Evolutionary conservation across 2,113 vertebrate species (phyloP).

Genomic region (Chaetodon trifascialis): DNA sequence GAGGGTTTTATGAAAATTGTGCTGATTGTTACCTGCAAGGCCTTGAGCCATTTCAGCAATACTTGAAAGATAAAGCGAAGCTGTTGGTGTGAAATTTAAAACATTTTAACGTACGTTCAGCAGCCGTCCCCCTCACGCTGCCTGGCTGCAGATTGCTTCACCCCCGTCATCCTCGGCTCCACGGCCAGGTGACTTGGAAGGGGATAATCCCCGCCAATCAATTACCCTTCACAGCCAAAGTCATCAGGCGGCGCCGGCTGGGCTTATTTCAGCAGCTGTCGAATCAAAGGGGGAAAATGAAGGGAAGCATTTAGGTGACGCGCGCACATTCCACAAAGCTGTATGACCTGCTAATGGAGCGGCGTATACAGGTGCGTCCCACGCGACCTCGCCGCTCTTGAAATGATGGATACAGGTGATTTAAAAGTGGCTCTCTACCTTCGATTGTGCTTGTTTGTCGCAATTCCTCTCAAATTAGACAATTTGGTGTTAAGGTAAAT

Average conservation of each 20-base stretch:
- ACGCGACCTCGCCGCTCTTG: not conserved
- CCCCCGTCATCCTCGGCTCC: constrained; percentile 53
- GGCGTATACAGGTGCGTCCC: not conserved
- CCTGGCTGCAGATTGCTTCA: constrained; percentile 41
- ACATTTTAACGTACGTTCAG: not conserved
- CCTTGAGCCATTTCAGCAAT: rapidly evolving
- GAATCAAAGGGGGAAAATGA: constrained; percentile 56
- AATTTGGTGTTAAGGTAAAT: constrained; percentile 1
- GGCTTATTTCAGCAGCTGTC: constrained; percentile 62
- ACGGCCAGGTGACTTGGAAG: constrained; percentile 68
- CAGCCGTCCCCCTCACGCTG: not conserved
- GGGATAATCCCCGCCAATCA: constrained; percentile 82
- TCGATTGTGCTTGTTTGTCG: constrained; percentile 37
- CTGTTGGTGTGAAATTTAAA: not conserved
- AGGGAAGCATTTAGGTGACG: constrained; percentile 64
- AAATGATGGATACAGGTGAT: constrained; percentile 57
- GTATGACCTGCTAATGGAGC: constrained; percentile 56
- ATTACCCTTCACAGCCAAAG: constrained; percentile 80
- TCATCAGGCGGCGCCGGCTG: constrained; percentile 64
- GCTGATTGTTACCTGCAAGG: not conserved
- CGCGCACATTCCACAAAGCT: constrained; percentile 37
- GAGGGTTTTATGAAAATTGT: not conserved
- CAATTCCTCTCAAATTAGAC: constrained; percentile 36
- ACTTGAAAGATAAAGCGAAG: not conserved
- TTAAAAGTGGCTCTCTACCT: constrained; percentile 28